Base-by-base conservation (phyloP, 2,113 vertebrate species). In the Elephas maximus region DNA sequence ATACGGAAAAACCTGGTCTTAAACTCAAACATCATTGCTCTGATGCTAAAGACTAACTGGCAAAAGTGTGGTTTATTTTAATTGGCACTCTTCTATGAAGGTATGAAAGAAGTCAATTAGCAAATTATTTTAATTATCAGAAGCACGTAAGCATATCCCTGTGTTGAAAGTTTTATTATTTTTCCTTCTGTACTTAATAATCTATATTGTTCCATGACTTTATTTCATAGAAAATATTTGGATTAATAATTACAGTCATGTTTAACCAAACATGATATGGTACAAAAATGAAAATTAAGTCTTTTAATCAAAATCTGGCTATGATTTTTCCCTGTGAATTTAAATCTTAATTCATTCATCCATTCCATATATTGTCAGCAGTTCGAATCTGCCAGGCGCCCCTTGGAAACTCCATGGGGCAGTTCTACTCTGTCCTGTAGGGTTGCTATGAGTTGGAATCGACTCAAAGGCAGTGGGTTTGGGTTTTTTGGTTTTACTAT, bases 1-100 rank as follows among this genome's bases (percentile, higher is more conserved):
- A 96, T 57, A 88, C 85, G 62, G 79, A 94, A 79, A 95, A 96
- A 90, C 87, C 87, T 44, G 63, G 51, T 91, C 91, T 78, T 86
- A 96, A 97, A 96, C 37, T 44, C 62, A 95, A 95, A 80, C 26
- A 90, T 94, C 80, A 53, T 94, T 78, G 33, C 89, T 94, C 80
- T 33, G 28, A 77, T 74, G 45, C 63, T 96, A 83, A 94, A 97
- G 83, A 83, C 89, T 18, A 60, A 93, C 82, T 26, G 71, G 86
- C 63, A 96, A 91, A 93, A 57, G 89, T 96, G 71, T 41, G 76
- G 67, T 89, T 94, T 94, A 51, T 96, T 96, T 97, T 96, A 95
- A 97, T 96, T 96, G 95, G 91, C 83, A 87, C 79, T 86, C 93
- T 95, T 57, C 53, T 93, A 60, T 77, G 79, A 93, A 1, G 26